Evolutionary conservation across 2,113 vertebrate genomes (phyloP).

Genomic region (Myiopsitta monachus): DNA sequence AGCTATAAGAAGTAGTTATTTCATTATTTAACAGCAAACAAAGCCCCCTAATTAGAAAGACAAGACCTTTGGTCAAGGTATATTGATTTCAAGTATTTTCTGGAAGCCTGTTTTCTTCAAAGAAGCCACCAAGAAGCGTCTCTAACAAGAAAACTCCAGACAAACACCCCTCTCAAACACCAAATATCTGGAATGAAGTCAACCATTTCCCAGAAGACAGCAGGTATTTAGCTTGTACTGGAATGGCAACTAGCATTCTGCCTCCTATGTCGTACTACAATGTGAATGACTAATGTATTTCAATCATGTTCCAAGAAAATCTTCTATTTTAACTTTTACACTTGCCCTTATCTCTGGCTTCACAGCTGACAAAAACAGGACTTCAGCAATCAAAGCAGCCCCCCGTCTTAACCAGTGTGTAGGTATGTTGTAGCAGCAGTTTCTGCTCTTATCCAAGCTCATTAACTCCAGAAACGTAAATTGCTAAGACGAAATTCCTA

Average conservation of each 20-base stretch:
- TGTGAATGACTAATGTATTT: background rate
- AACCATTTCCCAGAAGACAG: background rate
- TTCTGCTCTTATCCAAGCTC: background rate
- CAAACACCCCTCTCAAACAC: background rate
- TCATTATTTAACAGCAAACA: background rate
- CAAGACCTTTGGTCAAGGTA: background rate
- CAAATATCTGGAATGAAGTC: background rate
- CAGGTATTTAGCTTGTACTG: background rate
- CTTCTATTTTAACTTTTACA: background rate
- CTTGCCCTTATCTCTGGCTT: background rate
- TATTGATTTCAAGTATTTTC: background rate
- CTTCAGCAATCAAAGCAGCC: background rate
- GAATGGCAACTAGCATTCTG: background rate
- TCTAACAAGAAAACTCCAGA: background rate
- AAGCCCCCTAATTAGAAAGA: background rate
- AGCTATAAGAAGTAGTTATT: background rate
- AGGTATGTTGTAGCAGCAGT: rapidly evolving
- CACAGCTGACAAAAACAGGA: background rate
- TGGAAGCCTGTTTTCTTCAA: background rate
- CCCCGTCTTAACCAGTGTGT: rapidly evolving
- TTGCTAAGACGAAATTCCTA: background rate
- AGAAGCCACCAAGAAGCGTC: background rate
- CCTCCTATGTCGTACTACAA: background rate
- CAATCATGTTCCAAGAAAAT: background rate
- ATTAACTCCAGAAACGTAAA: background rate